A percentile compares a stretch with the other conserved stretches of the same genome.
phyloP scores from a whole-genome alignment of 1,140 invertebrate species.

The Cyrtorhinus lividipennis region DNA sequence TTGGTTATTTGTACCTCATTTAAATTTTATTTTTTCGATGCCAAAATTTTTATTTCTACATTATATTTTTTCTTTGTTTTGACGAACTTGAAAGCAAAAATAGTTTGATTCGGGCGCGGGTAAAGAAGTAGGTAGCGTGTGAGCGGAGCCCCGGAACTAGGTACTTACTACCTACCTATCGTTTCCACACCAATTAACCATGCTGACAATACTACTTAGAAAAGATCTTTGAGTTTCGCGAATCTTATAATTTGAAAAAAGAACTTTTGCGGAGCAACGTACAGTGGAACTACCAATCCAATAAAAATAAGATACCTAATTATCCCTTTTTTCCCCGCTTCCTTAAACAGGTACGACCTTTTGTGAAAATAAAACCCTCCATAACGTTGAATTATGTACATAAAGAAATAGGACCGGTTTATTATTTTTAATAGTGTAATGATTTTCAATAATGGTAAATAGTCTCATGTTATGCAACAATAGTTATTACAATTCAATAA shows the following conservation, averaged over 20 bases:
- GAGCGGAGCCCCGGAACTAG: background rate
- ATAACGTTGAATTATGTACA: background rate
- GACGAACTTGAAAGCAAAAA: background rate
- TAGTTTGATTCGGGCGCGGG: background rate
- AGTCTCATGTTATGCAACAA: background rate
- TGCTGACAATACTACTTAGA: background rate
- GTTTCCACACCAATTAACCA: background rate
- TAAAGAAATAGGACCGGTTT: slow-evolving; percentile 2
- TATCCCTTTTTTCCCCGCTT: background rate
- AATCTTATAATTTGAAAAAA: too few relatives aligned
- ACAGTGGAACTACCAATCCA: too few relatives aligned
- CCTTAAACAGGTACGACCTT: background rate
- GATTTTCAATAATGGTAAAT: slow-evolving; percentile 3
- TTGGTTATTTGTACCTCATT: background rate
- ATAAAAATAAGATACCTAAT: too few relatives aligned
- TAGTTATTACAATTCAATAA: background rate
- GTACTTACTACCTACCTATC: too few relatives aligned
- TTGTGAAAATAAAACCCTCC: slow-evolving; percentile 2
- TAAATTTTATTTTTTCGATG: background rate
- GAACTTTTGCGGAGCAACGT: too few relatives aligned
- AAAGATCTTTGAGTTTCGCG: too few relatives aligned
- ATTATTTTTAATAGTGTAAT: background rate
- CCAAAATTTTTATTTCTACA: background rate
- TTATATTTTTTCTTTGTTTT: background rate
- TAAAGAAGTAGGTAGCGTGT: background rate